Percentiles rank a stretch among this genome's conserved stretches.
Evolutionary conservation across 2,113 vertebrate species (phyloP).

Genomic region (Thermophis baileyi): DNA sequence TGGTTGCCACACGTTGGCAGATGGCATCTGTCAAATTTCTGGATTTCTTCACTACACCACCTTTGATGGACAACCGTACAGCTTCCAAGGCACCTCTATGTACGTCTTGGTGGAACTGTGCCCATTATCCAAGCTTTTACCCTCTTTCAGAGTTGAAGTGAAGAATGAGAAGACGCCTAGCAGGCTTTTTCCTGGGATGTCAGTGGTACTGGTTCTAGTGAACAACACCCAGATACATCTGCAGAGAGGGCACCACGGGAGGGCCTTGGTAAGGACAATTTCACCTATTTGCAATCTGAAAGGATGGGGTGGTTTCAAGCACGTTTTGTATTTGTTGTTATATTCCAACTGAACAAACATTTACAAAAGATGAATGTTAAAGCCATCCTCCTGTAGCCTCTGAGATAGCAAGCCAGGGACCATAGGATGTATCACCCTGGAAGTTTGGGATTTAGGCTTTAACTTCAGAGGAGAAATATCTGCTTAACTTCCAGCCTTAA

Average conservation of each 20-base stretch:
- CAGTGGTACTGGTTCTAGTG: slow-evolving; percentile 56
- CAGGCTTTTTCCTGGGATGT: slow-evolving; percentile 37
- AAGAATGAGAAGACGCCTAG: slow-evolving; percentile 25
- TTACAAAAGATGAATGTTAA: not conserved
- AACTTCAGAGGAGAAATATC: not conserved
- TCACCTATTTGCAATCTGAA: not conserved
- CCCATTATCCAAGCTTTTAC: not conserved
- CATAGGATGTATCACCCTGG: not conserved
- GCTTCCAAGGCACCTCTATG: slow-evolving; percentile 20
- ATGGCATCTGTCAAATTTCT: slow-evolving; percentile 50
- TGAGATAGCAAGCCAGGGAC: not conserved
- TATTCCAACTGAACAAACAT: not conserved
- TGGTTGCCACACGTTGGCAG: slow-evolving; percentile 50
- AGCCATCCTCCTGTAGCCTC: not conserved
- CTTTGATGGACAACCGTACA: not conserved
- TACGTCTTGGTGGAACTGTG: slow-evolving; percentile 15
- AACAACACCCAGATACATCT: slow-evolving; percentile 49
- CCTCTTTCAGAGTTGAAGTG: slow-evolving; percentile 28
- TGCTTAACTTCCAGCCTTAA: not conserved
- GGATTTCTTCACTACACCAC: not conserved
- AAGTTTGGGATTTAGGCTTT: not conserved
- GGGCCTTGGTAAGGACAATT: slow-evolving; percentile 45
- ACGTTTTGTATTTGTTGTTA: not conserved
- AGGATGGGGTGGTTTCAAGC: not conserved
- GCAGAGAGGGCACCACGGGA: slow-evolving; percentile 2